Base-by-base conservation (phyloP, 2,888 invertebrate genomes). In the Lepeophtheirus nordmannii region DNA sequence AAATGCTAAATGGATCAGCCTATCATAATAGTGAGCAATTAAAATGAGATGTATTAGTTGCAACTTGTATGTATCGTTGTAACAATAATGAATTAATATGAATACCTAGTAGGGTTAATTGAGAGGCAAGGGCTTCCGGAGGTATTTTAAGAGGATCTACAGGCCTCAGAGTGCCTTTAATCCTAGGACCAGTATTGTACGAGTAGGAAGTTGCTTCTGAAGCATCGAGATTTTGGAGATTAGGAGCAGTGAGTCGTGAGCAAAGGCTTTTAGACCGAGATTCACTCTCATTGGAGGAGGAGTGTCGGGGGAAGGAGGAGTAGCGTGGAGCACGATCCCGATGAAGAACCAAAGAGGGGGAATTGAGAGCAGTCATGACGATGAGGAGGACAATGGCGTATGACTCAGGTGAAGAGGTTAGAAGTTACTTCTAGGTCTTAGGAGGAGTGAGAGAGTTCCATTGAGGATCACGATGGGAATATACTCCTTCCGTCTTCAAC, bases 111-210 rank as follows among this genome's bases (percentile, higher is more conserved):
- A 46, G 53, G 2, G 53, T 46, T 14, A 46, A 17, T 17, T 46
- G 53, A n/a, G 53, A 46, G 14, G 53, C 53, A 46, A 46, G 53
- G 2, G 53, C 53, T 46, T 46, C 53, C 17, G 53, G 53, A 46
- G 53, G 53, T n/a, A 46, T 46, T 46, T 46, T 46, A 17, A 46
- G 14, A 17, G 53, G 53, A 46, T 46, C 53, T 1, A 46, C 53
- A 17, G n/a, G 14, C 17, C 53, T 14, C 17, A 14, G 5, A 8
- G 53, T 17, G n/a, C 17, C 53, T 8, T 46, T 46, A 17, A 46
- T 14, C n/a, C 53, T 14, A 5, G 53, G 53, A 14, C 53, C 53
- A 14, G 53, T 46, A 8, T 46, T 46, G 53, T 46, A 46, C 3
- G n/a, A 14, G 17, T 46, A 46, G 53, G 53, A 46, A 17, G 53